phyloP scores from a whole-genome alignment of 2,113 vertebrate species.

The Mastomys natalensis region DNA sequence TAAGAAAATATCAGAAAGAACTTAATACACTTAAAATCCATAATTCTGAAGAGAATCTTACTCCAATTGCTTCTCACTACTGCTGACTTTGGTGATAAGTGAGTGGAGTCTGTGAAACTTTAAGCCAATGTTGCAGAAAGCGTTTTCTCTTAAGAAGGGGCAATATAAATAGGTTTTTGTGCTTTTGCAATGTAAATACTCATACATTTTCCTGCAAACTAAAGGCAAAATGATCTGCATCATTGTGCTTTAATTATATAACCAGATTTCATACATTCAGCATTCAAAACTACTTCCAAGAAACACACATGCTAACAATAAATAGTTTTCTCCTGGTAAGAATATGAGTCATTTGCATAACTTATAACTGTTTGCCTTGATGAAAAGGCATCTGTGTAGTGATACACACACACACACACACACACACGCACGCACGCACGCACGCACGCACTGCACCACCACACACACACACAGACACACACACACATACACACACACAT shows the following conservation, averaged over 20 bases:
- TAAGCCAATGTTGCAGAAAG: slow-evolving; percentile 28
- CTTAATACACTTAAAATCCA: not conserved
- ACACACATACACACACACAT: too few relatives aligned
- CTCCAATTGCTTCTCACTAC: not conserved
- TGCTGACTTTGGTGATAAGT: slow-evolving; percentile 51
- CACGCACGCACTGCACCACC: too few relatives aligned
- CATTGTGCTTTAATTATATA: not conserved
- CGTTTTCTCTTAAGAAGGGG: slow-evolving; percentile 18
- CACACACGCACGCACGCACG: too few relatives aligned
- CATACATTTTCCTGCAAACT: not conserved
- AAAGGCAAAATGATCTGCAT: not conserved
- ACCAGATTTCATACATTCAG: not conserved
- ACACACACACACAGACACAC: too few relatives aligned
- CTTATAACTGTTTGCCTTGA: not conserved
- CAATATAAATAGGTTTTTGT: not conserved
- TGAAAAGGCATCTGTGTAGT: not conserved
- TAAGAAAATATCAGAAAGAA: slow-evolving; percentile 26
- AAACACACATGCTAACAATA: not conserved
- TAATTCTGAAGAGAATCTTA: slow-evolving; percentile 1
- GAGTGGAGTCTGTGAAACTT: slow-evolving; percentile 35
- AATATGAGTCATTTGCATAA: not conserved
- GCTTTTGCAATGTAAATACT: not conserved
- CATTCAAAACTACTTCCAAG: not conserved
- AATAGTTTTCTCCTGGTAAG: not conserved
- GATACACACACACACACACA: too few relatives aligned